Conservation (phyloP, 37 sponge, comb jelly and placozoan species). For the Chondrosia reniformis region DNA sequence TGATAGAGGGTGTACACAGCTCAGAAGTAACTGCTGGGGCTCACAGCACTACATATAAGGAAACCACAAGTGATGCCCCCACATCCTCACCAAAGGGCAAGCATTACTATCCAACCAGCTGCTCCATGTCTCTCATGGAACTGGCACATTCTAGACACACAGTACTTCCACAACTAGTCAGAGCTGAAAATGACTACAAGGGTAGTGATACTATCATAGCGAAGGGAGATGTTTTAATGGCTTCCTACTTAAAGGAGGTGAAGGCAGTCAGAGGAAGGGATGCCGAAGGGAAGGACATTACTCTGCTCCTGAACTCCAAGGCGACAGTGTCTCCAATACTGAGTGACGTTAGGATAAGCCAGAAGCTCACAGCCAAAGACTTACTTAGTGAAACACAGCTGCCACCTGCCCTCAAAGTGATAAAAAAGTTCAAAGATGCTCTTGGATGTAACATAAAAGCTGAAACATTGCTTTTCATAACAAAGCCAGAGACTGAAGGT, state of each 20-base stretch:
- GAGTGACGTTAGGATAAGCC: not conserved
- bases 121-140: not conserved
- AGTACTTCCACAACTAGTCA: slow-evolving; percentile 7
- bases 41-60: too few relatives aligned
- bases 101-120: not conserved
- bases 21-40: not conserved
- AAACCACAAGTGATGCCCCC: too few relatives aligned
- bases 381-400: not conserved
- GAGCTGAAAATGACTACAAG: not conserved
- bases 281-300: not conserved
- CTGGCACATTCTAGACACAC: not conserved
- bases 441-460: not conserved
- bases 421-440: not conserved
- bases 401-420: not conserved
- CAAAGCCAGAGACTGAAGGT: not conserved
- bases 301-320: not conserved
- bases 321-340: not conserved
- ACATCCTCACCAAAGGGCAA: not conserved
- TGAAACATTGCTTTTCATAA: not conserved
- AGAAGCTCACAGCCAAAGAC: not conserved
- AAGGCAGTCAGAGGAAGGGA: not conserved
- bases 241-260: not conserved
- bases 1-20: not conserved
- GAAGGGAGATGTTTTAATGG: not conserved
- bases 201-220: not conserved